Base-by-base conservation (phyloP, 2,113 vertebrate species). In the Vireo altiloquus region DNA sequence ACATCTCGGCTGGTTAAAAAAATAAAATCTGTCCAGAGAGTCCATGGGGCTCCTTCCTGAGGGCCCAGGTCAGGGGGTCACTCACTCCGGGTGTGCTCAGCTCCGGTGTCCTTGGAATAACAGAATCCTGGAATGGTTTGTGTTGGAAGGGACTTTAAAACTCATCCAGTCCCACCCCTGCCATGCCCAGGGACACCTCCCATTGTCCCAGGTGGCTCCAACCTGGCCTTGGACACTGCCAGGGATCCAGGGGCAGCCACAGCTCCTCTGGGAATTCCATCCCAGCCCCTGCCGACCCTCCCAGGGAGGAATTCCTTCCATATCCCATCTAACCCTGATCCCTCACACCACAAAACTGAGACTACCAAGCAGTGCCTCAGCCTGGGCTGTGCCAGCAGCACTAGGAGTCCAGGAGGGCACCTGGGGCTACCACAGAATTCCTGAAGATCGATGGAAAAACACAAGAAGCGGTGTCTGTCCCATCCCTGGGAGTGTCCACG, bases 281-380 rank as follows among this genome's bases (percentile, higher is more conserved):
- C n/a, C 53, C 78, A 33, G 63, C 21, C 33, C 50, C 40, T 53
- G 20, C 2, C 5, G 37, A 53, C 19, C 11, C 31, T 44, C 49
- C 0, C 9, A 44, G 31, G 0, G 1, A 28, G 33, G 27, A 47
- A 39, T 69, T 40, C 4, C 11, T n/a, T 6, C 53, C 9, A 28
- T 3, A 22, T 27, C 3, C 18, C 79, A 21, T 1, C 27, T 0
- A 5, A 5, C 17, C 40, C 40, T 3, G 40, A 15, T 13, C n/a
- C 27, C 42, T 16, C 7, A 16, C 30, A 42, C 23, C 37, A 18
- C 39, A 35, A 15, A 54, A 35, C 33, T 10, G 44, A 42, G 54
- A 7, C n/a, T 50, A 10, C 12, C 30, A 2, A 23, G 24, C 35
- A 9, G 18, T 11, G 35, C 19, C 53, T 59, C 53, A 5, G 9